A percentile compares a stretch with the other conserved stretches of the same genome.
phyloP scores from a whole-genome alignment of 2,113 vertebrate species.

The Microtus pennsylvanicus region DNA sequence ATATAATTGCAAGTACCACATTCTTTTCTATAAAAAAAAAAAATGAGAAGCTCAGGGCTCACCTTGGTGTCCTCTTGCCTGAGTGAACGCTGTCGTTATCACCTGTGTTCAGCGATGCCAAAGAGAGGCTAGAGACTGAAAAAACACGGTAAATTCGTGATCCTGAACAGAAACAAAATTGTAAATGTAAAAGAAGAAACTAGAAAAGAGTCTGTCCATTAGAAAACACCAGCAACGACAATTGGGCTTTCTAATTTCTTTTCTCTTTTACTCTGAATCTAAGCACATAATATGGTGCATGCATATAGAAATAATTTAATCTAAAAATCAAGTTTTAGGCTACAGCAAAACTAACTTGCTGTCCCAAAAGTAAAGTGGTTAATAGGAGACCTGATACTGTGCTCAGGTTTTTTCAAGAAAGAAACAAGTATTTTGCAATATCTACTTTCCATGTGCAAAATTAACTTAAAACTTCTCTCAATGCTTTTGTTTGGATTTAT shows the following conservation, averaged over 20 bases:
- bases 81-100: conserved; percentile 94
- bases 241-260: neutral
- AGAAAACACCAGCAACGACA: conserved; percentile 83
- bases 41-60: conserved; percentile 67
- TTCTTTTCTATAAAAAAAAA: conserved; percentile 57
- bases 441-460: neutral
- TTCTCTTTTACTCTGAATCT: conserved; percentile 15
- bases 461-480: neutral
- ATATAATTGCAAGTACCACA: neutral
- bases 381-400: neutral
- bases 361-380: conserved; percentile 36
- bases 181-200: conserved; percentile 81
- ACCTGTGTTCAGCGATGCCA: conserved; percentile 95
- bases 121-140: conserved; percentile 97
- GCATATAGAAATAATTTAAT: conserved; percentile 68
- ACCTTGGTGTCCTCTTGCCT: conserved; percentile 97
- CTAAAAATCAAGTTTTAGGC: neutral
- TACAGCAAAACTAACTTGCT: conserved; percentile 20
- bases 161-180: conserved; percentile 88
- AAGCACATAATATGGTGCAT: conserved; percentile 75
- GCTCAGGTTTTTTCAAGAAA: neutral
- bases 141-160: conserved; percentile 91
- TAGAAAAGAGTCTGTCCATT: conserved; percentile 81
- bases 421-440: neutral
- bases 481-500: neutral